phyloP scores from a whole-genome alignment of 2,888 invertebrate species.

The Carterocephalus palaemon region DNA sequence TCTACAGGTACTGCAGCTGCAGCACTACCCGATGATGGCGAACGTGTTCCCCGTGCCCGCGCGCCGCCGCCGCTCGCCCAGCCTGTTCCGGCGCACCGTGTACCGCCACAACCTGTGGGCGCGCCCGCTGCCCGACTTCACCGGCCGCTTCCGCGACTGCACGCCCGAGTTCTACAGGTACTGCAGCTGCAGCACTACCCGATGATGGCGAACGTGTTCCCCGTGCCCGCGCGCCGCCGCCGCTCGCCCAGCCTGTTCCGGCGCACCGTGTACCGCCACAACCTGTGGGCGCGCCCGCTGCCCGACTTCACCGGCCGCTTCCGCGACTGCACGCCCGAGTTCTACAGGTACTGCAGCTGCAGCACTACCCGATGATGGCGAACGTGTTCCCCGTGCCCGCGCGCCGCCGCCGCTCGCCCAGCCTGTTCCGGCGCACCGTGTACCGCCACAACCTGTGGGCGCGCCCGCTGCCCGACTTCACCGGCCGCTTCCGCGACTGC shows the following conservation, averaged over 20 bases:
- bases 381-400: conserved; percentile 44
- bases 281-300: too few relatives aligned
- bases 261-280: conserved; percentile 85
- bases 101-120: conserved; percentile 88
- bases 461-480: too few relatives aligned
- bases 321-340: too few relatives aligned
- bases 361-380: conserved; percentile 57
- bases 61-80: conserved; percentile 55
- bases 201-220: conserved; percentile 50
- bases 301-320: too few relatives aligned
- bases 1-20: conserved; percentile 76
- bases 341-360: conserved; percentile 76
- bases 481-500: too few relatives aligned
- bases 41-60: conserved; percentile 44
- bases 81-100: conserved; percentile 82
- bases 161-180: too few relatives aligned
- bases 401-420: conserved; percentile 55
- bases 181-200: conserved; percentile 71
- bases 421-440: conserved; percentile 82
- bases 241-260: conserved; percentile 76
- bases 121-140: too few relatives aligned
- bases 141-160: too few relatives aligned
- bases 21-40: conserved; percentile 57
- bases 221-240: conserved; percentile 45
- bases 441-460: conserved; percentile 88